These are phyloP conservation scores for Thaleichthys pacificus DNA, from an alignment of 2,797 vertebrate species.

Conservation along the genomic window DNA sequence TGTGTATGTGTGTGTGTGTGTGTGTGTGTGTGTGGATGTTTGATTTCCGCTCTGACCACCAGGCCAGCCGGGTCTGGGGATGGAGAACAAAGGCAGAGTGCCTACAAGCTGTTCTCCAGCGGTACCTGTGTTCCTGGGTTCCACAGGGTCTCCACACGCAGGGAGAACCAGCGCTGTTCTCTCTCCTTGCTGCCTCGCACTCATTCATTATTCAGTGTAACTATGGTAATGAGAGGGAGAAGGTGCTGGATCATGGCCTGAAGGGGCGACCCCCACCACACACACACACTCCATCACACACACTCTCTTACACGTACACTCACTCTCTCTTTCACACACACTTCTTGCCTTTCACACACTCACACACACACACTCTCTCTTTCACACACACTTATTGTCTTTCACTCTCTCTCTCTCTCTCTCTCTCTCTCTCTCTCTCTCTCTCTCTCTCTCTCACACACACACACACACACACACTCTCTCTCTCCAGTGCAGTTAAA, in stretches of 20 bases:
- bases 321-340: background rate
- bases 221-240: background rate
- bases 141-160: background rate
- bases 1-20: no score
- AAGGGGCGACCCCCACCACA: background rate
- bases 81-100: constrained; percentile 1
- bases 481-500: background rate
- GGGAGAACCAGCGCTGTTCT: no score
- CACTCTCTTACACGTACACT: constrained; percentile 8
- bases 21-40: background rate
- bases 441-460: no score
- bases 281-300: constrained; percentile 7
- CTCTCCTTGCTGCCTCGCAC: no score
- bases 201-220: background rate
- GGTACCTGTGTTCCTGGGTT: background rate
- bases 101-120: background rate
- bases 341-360: background rate
- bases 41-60: no score
- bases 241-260: background rate
- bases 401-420: no score
- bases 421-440: no score
- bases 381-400: no score
- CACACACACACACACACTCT: no score
- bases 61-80: background rate
- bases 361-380: background rate